Percentiles rank a stretch among this genome's conserved stretches.
Conservation (phyloP, 2,113 vertebrate genomes). For the Podarcis muralis region DNA sequence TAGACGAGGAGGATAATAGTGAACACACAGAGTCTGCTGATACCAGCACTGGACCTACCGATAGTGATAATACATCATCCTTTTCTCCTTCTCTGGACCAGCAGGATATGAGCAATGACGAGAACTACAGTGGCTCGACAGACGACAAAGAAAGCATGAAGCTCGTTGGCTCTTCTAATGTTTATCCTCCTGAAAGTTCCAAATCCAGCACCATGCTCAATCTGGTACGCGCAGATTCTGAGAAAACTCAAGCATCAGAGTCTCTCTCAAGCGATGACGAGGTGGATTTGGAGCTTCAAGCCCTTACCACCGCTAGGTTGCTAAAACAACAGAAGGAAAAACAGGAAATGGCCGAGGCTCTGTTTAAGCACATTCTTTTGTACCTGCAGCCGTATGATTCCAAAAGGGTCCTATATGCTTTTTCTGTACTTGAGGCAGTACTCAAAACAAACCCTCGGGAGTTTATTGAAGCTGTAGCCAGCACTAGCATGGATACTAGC, state of each 20-base stretch:
- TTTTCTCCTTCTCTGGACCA: slow-evolving; percentile 80
- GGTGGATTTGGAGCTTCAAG: slow-evolving; percentile 86
- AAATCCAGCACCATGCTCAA: slow-evolving; percentile 24
- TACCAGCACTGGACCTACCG: slow-evolving; percentile 80
- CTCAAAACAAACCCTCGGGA: slow-evolving; percentile 89
- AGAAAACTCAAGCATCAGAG: slow-evolving; percentile 91
- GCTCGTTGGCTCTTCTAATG: neutral
- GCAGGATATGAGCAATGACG: slow-evolving; percentile 68
- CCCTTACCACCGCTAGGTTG: slow-evolving; percentile 78
- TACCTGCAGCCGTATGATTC: slow-evolving; percentile 89
- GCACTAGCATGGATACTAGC: slow-evolving; percentile 89
- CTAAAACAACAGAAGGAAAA: slow-evolving; percentile 86
- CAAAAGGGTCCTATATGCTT: slow-evolving; percentile 85
- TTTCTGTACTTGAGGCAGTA: slow-evolving; percentile 89
- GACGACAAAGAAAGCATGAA: neutral
- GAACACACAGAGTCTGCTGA: slow-evolving; percentile 94
- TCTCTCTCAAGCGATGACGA: slow-evolving; percentile 95
- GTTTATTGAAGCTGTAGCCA: slow-evolving; percentile 87
- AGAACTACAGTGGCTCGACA: slow-evolving; percentile 51
- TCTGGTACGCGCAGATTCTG: slow-evolving; percentile 83
- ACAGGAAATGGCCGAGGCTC: slow-evolving; percentile 82
- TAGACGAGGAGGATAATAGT: slow-evolving; percentile 73
- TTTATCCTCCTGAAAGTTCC: slow-evolving; percentile 53
- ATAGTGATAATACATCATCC: slow-evolving; percentile 89
- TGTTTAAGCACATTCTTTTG: slow-evolving; percentile 90